Conservation (phyloP, 2,797 vertebrate genomes). For the Petrocephalus schoutedeni region DNA sequence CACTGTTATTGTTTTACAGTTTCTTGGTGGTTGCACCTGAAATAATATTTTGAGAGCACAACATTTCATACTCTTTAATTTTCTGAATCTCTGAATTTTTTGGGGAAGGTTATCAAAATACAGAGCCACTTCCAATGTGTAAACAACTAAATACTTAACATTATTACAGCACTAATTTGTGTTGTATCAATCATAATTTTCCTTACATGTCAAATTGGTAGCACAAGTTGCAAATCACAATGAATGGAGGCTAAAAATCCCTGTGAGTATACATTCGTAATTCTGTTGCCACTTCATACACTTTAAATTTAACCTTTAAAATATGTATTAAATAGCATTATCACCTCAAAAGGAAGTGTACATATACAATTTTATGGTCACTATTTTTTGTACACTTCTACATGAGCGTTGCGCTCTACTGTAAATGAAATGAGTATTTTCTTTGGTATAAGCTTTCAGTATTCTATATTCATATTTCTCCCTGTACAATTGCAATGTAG, state of each 20-base stretch:
- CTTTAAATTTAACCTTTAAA: neutral
- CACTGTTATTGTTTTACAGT: neutral
- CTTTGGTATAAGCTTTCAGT: conserved; percentile 24
- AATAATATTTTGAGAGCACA: neutral
- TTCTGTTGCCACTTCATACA: neutral
- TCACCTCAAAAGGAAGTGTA: neutral
- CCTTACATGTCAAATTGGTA: neutral
- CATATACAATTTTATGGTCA: neutral
- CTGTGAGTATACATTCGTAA: neutral
- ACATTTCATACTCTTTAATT: neutral
- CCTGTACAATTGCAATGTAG: neutral
- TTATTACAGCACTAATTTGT: neutral
- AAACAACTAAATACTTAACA: neutral
- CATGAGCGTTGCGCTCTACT: neutral
- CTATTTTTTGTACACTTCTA: neutral
- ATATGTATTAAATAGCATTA: neutral
- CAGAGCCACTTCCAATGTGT: neutral
- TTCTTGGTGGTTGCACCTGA: neutral
- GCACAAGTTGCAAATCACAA: neutral
- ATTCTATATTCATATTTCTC: neutral
- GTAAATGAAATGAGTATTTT: neutral
- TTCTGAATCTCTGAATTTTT: neutral
- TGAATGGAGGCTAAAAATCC: neutral
- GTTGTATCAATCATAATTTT: neutral
- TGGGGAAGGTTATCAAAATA: neutral